Conservation (phyloP, 2,888 invertebrate genomes). For the Conops quadrifasciatus region DNA sequence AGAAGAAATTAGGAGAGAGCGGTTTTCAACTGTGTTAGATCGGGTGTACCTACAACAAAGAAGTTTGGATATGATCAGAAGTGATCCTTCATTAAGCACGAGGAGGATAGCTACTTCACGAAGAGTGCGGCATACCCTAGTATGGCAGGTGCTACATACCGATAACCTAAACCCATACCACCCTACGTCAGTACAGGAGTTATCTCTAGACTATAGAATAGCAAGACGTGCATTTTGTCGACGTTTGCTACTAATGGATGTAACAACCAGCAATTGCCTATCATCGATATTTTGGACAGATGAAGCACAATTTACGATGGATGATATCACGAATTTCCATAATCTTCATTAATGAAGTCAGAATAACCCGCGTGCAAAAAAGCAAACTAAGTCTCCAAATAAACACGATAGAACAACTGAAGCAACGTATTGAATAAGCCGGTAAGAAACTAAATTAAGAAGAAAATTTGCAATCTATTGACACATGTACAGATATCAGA, state of each 20-base stretch:
- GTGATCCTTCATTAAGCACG: background rate
- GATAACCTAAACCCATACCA: conserved; percentile 14
- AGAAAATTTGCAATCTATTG: background rate
- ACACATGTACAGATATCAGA: background rate
- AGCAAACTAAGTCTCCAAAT: too few species aligned
- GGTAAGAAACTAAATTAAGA: background rate
- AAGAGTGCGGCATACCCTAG: background rate
- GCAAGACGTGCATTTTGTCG: background rate
- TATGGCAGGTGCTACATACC: background rate
- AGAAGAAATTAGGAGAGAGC: background rate
- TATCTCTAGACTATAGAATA: background rate
- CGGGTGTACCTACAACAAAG: background rate
- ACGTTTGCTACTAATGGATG: conserved; percentile 5
- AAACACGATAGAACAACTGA: background rate
- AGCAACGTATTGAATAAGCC: background rate
- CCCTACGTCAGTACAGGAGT: background rate
- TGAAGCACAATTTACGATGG: background rate
- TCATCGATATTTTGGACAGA: background rate
- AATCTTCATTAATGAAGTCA: background rate
- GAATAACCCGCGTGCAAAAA: too few species aligned
- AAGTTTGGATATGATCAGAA: background rate
- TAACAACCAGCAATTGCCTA: background rate
- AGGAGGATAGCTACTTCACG: background rate
- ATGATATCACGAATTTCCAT: background rate
- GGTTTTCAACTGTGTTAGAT: background rate